These are phyloP conservation scores for Agrochola macilenta DNA, from an alignment of 2,888 invertebrate genomes.

Conservation along the genomic window DNA sequence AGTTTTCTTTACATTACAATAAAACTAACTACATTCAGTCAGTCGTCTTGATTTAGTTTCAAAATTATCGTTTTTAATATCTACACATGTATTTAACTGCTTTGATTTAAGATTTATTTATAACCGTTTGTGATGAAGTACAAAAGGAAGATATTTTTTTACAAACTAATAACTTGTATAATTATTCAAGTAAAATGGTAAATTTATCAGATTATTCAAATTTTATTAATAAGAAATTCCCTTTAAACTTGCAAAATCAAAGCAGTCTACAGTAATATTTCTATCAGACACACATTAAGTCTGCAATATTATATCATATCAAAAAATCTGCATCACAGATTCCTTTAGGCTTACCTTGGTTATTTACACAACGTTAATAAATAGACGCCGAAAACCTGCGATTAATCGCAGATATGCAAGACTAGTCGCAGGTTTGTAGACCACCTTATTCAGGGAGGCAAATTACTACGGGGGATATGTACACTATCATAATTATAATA, in stretches of 20 bases:
- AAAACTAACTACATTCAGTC: constrained; percentile 74
- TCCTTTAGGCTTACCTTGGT: constrained; percentile 45
- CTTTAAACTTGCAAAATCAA: constrained; percentile 20
- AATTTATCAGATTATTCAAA: neutral
- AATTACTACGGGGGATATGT: neutral
- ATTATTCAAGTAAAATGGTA: neutral
- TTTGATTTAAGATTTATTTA: constrained; percentile 26
- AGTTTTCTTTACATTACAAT: constrained; percentile 62
- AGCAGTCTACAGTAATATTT: constrained; percentile 16
- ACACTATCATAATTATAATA: neutral
- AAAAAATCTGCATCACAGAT: constrained; percentile 61
- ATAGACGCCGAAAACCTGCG: constrained; percentile 38
- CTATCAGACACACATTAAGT: constrained; percentile 37
- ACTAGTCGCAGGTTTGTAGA: constrained; percentile 42
- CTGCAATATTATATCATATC: constrained; percentile 24
- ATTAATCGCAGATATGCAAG: constrained; percentile 38
- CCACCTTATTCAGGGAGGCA: constrained; percentile 31
- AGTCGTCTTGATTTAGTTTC: constrained; percentile 60
- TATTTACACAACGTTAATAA: constrained; percentile 53
- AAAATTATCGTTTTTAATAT: constrained; percentile 52
- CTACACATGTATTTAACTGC: constrained; percentile 37
- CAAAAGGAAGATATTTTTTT: neutral
- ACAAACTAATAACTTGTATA: neutral
- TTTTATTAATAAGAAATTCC: neutral
- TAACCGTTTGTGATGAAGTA: neutral